Conservation (phyloP, 2,888 invertebrate genomes). For the Steromphala cineraria region DNA sequence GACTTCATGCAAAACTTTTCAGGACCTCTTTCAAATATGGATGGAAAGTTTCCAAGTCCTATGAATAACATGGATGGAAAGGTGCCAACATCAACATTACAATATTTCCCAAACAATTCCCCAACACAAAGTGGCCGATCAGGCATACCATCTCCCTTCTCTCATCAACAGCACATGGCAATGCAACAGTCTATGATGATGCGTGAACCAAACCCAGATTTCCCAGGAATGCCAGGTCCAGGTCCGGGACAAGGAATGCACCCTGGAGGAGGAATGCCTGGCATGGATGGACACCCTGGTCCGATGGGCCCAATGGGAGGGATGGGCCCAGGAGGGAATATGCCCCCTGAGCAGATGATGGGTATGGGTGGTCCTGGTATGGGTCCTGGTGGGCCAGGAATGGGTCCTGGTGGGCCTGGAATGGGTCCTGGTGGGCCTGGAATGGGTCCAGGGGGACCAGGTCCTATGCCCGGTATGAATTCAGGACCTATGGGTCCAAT, state of each 20-base stretch:
- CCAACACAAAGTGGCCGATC: slow-evolving; percentile 31
- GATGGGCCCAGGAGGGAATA: slow-evolving; percentile 42
- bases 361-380: slow-evolving; percentile 34
- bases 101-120: slow-evolving; percentile 80
- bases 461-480: slow-evolving; percentile 51
- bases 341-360: slow-evolving; percentile 45
- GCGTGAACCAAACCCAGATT: slow-evolving; percentile 33
- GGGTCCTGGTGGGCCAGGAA: slow-evolving; percentile 25
- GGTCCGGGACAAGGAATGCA: slow-evolving; percentile 28
- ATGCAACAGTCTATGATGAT: slow-evolving; percentile 55
- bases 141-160: slow-evolving; percentile 37
- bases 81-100: slow-evolving; percentile 83
- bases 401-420: slow-evolving; percentile 43
- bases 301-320: slow-evolving; percentile 36
- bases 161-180: slow-evolving; percentile 42
- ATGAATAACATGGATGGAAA: slow-evolving; percentile 81
- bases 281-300: slow-evolving; percentile 7
- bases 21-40: slow-evolving; percentile 85
- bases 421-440: slow-evolving; percentile 35
- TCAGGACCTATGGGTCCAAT: slow-evolving; percentile 35
- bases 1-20: slow-evolving; percentile 88
- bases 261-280: slow-evolving; percentile 31
- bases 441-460: slow-evolving; percentile 38
- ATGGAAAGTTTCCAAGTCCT: slow-evolving; percentile 80
- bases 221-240: slow-evolving; percentile 34